Conservation (phyloP, 2,797 vertebrate genomes). For the Hoplostethus atlanticus region DNA sequence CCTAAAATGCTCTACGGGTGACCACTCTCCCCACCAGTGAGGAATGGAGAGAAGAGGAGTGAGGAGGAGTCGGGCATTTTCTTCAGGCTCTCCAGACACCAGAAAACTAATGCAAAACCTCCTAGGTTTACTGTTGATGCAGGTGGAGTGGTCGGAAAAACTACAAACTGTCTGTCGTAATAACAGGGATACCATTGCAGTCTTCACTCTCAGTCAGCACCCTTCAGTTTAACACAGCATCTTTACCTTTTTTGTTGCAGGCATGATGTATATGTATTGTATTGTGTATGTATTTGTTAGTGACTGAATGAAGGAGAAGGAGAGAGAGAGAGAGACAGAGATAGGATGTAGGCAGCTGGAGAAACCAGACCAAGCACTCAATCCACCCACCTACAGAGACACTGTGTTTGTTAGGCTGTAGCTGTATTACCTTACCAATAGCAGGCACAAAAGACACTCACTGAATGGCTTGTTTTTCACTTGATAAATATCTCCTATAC, state of each 20-base stretch:
- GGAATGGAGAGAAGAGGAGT: slow-evolving; percentile 5
- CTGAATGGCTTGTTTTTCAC: slow-evolving; percentile 11
- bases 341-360: slow-evolving; percentile 47
- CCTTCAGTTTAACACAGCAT: slow-evolving; percentile 11
- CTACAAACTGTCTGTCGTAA: not conserved
- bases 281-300: slow-evolving; percentile 14
- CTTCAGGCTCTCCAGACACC: slow-evolving; percentile 18
- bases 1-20: slow-evolving; percentile 72
- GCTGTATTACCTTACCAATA: slow-evolving; percentile 5
- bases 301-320: slow-evolving; percentile 38
- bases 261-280: slow-evolving; percentile 27
- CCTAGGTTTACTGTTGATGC: slow-evolving; percentile 13
- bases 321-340: slow-evolving; percentile 14
- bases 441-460: not conserved
- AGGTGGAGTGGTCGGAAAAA: not conserved
- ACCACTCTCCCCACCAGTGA: slow-evolving; percentile 38
- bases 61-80: not conserved
- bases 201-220: slow-evolving; percentile 20
- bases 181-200: slow-evolving; percentile 1
- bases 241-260: slow-evolving; percentile 4
- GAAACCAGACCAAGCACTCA: slow-evolving; percentile 51
- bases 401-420: slow-evolving; percentile 10
- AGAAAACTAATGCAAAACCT: not conserved
- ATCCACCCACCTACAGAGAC: slow-evolving; percentile 47
- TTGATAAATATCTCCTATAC: slow-evolving; percentile 33